A percentile compares a stretch with the other conserved stretches of the same genome.
These are phyloP conservation scores for Uropetala carovei DNA, from an alignment of 2,888 invertebrate genomes.

Conservation along the genomic window DNA sequence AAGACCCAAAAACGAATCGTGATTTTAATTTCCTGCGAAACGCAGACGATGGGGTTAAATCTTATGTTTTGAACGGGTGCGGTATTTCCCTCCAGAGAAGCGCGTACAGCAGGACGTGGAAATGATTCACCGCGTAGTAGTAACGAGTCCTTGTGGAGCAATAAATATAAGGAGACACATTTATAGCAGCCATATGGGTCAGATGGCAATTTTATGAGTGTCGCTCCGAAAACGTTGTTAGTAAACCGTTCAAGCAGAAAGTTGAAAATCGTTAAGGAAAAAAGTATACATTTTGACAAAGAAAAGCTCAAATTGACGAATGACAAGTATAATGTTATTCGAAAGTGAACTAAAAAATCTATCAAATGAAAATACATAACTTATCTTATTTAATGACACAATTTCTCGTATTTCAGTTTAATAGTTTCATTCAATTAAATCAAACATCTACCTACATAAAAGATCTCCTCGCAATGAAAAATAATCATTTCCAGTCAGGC, in stretches of 20 bases:
- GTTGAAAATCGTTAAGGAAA: no score
- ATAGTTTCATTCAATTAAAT: no score
- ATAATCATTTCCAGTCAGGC: no score
- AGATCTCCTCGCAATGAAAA: no score
- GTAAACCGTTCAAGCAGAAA: neutral
- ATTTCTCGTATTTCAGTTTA: no score
- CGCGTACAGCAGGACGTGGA: neutral
- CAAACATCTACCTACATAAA: no score
- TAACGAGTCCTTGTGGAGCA: neutral
- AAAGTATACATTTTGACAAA: no score
- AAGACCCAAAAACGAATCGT: neutral
- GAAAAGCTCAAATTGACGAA: no score
- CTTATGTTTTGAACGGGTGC: neutral
- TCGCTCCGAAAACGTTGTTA: neutral
- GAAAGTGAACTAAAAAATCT: no score
- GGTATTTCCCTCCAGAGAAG: neutral
- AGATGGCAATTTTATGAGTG: neutral
- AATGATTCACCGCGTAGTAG: neutral
- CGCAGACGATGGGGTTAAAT: neutral
- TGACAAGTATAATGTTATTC: no score
- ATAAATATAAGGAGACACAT: neutral
- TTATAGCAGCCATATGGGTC: neutral
- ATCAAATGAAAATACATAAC: no score
- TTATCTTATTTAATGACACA: no score
- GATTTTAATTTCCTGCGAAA: neutral